Percentiles rank a stretch among this genome's conserved stretches.
Conservation (phyloP, 2,797 vertebrate species). For the Tarsius wallacei region DNA sequence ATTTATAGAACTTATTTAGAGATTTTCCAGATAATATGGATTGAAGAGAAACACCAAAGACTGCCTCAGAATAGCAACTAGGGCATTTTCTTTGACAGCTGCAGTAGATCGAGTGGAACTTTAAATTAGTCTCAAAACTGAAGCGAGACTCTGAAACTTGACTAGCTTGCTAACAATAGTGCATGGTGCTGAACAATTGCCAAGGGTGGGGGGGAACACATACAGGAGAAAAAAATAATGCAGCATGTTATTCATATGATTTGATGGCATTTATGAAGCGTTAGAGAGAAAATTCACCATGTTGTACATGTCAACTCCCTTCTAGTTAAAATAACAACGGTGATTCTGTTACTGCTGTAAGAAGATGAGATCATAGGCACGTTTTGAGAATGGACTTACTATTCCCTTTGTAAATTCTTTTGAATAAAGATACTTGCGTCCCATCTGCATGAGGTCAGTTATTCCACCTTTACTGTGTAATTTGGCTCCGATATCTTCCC, state of each 20-base stretch:
- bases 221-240: background rate
- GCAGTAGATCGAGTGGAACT: background rate
- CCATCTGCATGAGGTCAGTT: slow-evolving; percentile 21
- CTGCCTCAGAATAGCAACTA: slow-evolving; percentile 64
- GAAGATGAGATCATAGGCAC: background rate
- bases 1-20: slow-evolving; percentile 73
- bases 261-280: background rate
- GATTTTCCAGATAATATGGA: slow-evolving; percentile 72
- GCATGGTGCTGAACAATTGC: background rate
- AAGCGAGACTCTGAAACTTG: background rate
- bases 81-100: slow-evolving; percentile 64
- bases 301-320: background rate
- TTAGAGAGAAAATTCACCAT: background rate
- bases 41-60: slow-evolving; percentile 62
- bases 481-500: background rate
- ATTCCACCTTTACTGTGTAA: background rate
- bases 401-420: slow-evolving; percentile 8
- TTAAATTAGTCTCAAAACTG: slow-evolving; percentile 14
- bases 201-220: background rate
- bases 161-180: slow-evolving; percentile 59
- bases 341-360: slow-evolving; percentile 12
- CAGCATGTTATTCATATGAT: background rate
- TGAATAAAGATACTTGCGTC: background rate
- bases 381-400: background rate
- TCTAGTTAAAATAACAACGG: background rate